Conservation (phyloP, 2,888 invertebrate genomes). For the Lypha dubia region DNA sequence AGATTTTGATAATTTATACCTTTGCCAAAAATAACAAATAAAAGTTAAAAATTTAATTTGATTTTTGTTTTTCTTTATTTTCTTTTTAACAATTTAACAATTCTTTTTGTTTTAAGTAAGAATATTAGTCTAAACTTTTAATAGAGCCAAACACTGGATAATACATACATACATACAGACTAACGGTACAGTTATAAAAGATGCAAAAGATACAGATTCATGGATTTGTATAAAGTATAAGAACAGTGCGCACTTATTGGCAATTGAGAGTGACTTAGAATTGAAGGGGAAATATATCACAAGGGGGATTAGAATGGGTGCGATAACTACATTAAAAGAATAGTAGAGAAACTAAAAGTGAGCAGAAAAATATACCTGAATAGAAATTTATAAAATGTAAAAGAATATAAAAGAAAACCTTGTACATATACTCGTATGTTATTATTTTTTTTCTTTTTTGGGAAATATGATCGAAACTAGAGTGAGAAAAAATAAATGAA, state of each 20-base stretch:
- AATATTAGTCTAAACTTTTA: background rate
- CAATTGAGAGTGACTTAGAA: slow-evolving; percentile 68
- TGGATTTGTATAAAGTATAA: slow-evolving; percentile 9
- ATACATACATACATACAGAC: background rate
- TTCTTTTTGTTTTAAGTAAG: background rate
- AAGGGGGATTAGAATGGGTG: slow-evolving; percentile 26
- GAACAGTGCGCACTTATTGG: slow-evolving; percentile 35
- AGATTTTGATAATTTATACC: too few relatives aligned
- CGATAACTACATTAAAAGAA: background rate
- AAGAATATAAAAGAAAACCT: slow-evolving; percentile 3
- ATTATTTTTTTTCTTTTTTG: background rate
- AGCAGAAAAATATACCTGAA: background rate
- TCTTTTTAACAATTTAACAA: slow-evolving; percentile 51
- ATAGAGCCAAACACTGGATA: slow-evolving; percentile 6
- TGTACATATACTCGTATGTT: too few relatives aligned
- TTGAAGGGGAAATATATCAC: slow-evolving; percentile 63
- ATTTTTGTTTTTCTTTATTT: slow-evolving; percentile 44
- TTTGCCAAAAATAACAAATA: background rate
- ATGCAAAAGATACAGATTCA: background rate
- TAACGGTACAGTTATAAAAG: slow-evolving; percentile 25
- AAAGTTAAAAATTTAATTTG: background rate
- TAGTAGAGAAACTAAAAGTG: background rate
- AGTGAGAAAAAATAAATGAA: background rate
- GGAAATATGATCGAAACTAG: background rate
- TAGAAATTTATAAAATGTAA: slow-evolving; percentile 33